Evolutionary conservation across 1,140 invertebrate genomes (phyloP).

Genomic region (Andrena cerasifolii): DNA sequence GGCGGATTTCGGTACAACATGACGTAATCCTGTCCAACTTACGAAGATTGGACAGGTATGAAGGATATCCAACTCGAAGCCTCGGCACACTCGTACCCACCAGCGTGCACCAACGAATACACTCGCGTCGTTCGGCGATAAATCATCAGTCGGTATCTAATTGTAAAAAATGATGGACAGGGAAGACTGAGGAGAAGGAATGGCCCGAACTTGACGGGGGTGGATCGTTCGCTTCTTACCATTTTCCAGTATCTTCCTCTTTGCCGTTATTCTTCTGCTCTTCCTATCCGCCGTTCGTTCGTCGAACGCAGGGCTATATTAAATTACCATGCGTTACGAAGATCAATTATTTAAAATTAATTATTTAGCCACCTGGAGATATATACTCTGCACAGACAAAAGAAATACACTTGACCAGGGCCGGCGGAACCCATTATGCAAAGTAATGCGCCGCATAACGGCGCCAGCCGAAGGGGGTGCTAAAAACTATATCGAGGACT

Average conservation of each 20-base stretch:
- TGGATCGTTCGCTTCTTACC: not conserved
- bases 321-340: not conserved
- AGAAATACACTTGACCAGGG: too few species aligned
- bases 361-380: not conserved
- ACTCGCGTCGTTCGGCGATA: not conserved
- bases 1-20: not conserved
- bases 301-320: constrained; percentile 4
- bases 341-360: not conserved
- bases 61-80: not conserved
- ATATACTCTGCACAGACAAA: not conserved
- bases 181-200: not conserved
- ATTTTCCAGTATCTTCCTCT: not conserved
- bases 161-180: constrained; percentile 23
- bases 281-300: not conserved
- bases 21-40: not conserved
- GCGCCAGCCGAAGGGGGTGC: too few species aligned
- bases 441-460: too few species aligned
- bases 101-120: not conserved
- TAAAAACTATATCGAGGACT: too few species aligned
- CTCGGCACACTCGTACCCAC: too few species aligned
- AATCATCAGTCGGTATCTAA: constrained; percentile 7
- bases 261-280: not conserved
- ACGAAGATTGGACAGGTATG: not conserved
- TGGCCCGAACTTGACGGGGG: not conserved
- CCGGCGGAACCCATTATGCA: too few species aligned